Evolutionary conservation across 2,888 invertebrate species (phyloP), one percentile per base, ranked within the genome.

Genomic region (Hoplodrina blanda): DNA sequence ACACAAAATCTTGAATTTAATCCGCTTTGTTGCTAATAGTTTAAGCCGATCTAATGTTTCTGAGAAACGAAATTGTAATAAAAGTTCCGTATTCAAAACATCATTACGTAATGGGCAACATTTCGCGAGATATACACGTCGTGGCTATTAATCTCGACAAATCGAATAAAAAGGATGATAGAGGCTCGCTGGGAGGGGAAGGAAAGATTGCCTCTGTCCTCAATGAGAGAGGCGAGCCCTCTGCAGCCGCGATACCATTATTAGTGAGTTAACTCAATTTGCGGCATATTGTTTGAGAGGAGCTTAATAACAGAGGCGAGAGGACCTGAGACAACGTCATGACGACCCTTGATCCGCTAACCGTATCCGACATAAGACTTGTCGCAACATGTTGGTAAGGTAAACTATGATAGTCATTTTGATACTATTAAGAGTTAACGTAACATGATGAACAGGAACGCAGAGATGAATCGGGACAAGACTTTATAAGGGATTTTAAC

Each of bases 221-320:
- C 91, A 91, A 93, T 92, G 91, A 87, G 89, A 88, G 86, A 88
- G 77, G 84, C 85, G 90, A 87, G 90, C 93, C 91, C 92, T 91
- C 91, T 89, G 90, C 91, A 89, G 87, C 88, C 89, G 89, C 91
- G 94, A 95, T 95, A 94, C 93, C 91, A 92, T 95, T 96, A 96
- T 95, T 96, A 96, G 94, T 91, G 93, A 95, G 94, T 95, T 95
- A 95, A 95, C 94, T 95, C 95, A 96, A 96, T 96, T 95, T 96
- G 96, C 85, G 94, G 93, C 93, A 93, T 95, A 95, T 95, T 96
- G 96, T 96, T 95, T 94, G 95, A 93, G 93, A 94, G 92, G 87
- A 91, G 92, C 94, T 94, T 96, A 95, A 95, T 95, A 95, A 95
- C 93, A 94, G 91, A 90, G 92, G 91, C 91, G 92, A 92, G 92